These are phyloP conservation scores for Fissipunctia ypsillon DNA, from an alignment of 2,888 invertebrate genomes.

Conservation along the genomic window DNA sequence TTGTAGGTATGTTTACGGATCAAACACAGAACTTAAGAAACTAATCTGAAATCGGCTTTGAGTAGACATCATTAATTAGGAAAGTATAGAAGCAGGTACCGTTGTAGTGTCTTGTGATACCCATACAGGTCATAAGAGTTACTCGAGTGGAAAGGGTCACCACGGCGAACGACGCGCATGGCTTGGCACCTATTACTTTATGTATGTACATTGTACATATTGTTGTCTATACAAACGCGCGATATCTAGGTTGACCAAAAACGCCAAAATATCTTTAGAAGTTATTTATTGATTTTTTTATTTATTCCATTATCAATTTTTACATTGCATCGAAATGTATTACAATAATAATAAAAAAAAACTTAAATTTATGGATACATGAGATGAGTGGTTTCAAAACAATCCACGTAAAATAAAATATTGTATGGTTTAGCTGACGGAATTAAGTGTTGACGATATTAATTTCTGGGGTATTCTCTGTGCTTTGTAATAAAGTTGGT, in stretches of 20 bases:
- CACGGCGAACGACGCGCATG: conserved; percentile 46
- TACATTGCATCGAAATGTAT: too few species aligned
- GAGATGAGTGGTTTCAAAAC: too few species aligned
- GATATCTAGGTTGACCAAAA: conserved; percentile 8
- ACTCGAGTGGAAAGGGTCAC: conserved; percentile 51
- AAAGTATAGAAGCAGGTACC: conserved; percentile 40
- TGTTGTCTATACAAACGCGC: conserved; percentile 12
- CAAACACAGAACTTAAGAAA: conserved; percentile 18
- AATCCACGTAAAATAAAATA: too few species aligned
- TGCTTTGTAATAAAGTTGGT: not conserved
- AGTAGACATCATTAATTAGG: conserved; percentile 21
- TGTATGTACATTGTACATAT: not conserved
- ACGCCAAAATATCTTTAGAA: not conserved
- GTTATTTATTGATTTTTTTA: too few species aligned
- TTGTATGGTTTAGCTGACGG: not conserved
- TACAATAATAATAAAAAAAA: too few species aligned
- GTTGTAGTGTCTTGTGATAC: conserved; percentile 48
- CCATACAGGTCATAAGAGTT: conserved; percentile 53
- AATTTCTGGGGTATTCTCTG: too few species aligned
- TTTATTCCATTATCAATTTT: too few species aligned
- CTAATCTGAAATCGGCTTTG: conserved; percentile 10
- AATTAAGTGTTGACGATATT: too few species aligned
- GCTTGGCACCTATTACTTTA: conserved; percentile 40
- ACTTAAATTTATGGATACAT: too few species aligned
- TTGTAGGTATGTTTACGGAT: not conserved